phyloP scores from a whole-genome alignment of 2,797 vertebrate genomes.

The Leuciscus waleckii region DNA sequence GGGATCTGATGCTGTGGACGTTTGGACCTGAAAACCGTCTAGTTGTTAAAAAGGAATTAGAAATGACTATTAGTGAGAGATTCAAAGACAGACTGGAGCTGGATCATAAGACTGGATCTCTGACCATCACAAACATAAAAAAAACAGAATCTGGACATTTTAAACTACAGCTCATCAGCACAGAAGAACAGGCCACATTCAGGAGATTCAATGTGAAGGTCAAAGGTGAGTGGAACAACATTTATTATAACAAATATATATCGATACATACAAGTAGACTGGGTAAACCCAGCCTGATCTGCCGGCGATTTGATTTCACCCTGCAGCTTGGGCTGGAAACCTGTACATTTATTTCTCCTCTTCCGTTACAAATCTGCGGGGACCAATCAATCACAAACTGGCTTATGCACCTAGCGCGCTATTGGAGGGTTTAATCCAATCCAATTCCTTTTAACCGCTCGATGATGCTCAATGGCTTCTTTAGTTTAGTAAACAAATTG shows the following conservation, averaged over 20 bases:
- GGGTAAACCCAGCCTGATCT: no score
- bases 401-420: no score
- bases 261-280: no score
- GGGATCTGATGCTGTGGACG: conserved; percentile 10
- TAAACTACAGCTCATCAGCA: background rate
- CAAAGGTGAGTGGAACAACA: background rate
- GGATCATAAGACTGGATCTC: background rate
- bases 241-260: background rate
- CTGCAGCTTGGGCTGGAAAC: no score
- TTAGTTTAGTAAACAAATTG: no score
- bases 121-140: background rate
- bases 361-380: no score
- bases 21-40: background rate
- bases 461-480: no score
- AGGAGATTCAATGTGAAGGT: background rate
- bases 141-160: background rate
- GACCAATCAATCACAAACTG: no score
- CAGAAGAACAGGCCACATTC: background rate
- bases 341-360: no score
- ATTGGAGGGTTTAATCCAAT: no score
- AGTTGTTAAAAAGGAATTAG: background rate
- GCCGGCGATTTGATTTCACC: no score
- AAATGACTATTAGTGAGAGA: background rate
- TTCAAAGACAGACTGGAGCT: background rate
- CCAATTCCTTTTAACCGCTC: no score